phyloP scores from a whole-genome alignment of 2,797 vertebrate species.

The Gadopsis bispinosus region DNA sequence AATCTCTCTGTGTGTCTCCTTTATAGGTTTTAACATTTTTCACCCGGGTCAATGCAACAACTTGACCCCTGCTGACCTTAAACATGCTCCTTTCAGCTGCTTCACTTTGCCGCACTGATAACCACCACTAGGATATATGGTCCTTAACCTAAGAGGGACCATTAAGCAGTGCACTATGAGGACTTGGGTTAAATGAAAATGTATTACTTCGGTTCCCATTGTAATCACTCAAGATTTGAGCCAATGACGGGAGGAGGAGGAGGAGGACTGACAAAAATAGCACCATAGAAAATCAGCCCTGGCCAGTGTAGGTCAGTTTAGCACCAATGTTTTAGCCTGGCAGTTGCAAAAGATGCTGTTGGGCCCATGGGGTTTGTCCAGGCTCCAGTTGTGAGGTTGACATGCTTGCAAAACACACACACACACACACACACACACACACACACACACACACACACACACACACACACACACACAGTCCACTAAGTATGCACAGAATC shows the following conservation, averaged over 20 bases:
- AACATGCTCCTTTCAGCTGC: constrained; percentile 37
- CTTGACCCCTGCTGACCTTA: constrained; percentile 59
- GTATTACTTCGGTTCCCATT: constrained; percentile 57
- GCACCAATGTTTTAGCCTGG: constrained; percentile 60
- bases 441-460: constrained; percentile 17
- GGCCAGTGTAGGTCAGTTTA: constrained; percentile 63
- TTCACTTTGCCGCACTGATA: constrained; percentile 33
- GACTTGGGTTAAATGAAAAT: constrained; percentile 71
- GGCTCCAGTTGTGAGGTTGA: constrained; percentile 26
- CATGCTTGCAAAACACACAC: constrained; percentile 25
- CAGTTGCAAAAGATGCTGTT: constrained; percentile 23
- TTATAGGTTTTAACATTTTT: constrained; percentile 29
- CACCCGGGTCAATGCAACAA: constrained; percentile 32
- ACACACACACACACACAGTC: constrained; percentile 4
- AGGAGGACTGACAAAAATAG: constrained; percentile 59
- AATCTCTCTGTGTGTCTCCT: constrained; percentile 7
- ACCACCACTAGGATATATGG: constrained; percentile 45
- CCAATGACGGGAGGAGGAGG: constrained; percentile 46
- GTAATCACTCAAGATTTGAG: constrained; percentile 72
- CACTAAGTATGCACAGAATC: constrained; percentile 1
- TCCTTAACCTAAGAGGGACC: constrained; percentile 44
- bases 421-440: constrained; percentile 15
- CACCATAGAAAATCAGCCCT: constrained; percentile 53
- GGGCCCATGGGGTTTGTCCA: constrained; percentile 34
- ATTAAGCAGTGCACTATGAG: constrained; percentile 54